phyloP scores from a whole-genome alignment of 2,113 vertebrate genomes.

The Laticauda laticaudata region DNA sequence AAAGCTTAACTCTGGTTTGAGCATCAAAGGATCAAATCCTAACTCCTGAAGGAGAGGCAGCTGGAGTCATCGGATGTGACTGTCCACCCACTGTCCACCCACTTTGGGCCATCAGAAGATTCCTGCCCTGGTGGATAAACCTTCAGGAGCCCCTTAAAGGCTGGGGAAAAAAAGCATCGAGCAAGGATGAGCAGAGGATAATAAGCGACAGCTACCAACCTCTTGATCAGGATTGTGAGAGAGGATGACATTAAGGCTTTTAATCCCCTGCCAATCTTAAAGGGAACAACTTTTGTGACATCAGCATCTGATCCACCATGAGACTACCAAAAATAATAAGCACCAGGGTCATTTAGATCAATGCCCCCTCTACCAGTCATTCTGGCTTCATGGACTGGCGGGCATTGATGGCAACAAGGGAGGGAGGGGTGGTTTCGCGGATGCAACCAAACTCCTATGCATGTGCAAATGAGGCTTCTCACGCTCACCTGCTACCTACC shows the following conservation, averaged over 20 bases:
- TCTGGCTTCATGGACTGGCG: too few relatives aligned
- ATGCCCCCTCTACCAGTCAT: too few relatives aligned
- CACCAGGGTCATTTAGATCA: background rate
- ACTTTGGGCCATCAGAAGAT: background rate
- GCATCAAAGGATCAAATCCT: background rate
- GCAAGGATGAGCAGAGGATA: background rate
- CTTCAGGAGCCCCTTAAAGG: too few relatives aligned
- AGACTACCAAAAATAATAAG: background rate
- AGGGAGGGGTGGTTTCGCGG: too few relatives aligned
- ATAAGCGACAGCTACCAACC: background rate
- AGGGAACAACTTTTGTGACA: background rate
- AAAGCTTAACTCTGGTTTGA: background rate
- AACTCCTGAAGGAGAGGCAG: background rate
- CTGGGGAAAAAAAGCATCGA: background rate
- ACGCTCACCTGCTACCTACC: too few relatives aligned
- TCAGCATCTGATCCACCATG: background rate
- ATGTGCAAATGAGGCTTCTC: too few relatives aligned
- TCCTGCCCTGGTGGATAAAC: background rate
- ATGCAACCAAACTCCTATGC: too few relatives aligned
- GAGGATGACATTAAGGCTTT: background rate
- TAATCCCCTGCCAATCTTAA: background rate
- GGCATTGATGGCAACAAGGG: too few relatives aligned
- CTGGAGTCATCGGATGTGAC: background rate
- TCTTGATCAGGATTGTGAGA: background rate
- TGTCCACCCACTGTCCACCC: background rate